A percentile compares a stretch with the other conserved stretches of the same genome.
Evolutionary conservation across 1,140 invertebrate genomes (phyloP).

Genomic region (Drosophila nebulosa): DNA sequence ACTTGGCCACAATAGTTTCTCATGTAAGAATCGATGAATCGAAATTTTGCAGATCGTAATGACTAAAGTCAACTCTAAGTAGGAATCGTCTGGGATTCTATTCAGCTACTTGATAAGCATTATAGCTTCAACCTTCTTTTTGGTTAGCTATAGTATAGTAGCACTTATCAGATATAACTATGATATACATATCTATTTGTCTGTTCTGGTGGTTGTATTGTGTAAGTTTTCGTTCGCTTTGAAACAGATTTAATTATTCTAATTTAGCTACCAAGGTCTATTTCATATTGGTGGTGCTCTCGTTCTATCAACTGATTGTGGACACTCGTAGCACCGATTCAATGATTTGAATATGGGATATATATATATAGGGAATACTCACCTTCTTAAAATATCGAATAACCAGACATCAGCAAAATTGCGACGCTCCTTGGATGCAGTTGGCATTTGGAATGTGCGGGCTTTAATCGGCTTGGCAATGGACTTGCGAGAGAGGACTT

Average conservation of each 20-base stretch:
- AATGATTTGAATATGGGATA: not conserved
- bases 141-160: not conserved
- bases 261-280: not conserved
- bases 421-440: not conserved
- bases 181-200: not conserved
- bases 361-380: not conserved
- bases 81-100: not conserved
- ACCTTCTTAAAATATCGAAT: conserved; percentile 11
- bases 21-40: not conserved
- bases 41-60: not conserved
- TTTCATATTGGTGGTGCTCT: not conserved
- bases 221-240: not conserved
- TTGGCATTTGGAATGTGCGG: not conserved
- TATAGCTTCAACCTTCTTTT: not conserved
- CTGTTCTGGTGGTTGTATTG: not conserved
- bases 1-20: not conserved
- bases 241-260: not conserved
- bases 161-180: not conserved
- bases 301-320: not conserved
- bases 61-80: not conserved
- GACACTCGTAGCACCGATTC: not conserved
- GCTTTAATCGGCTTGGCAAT: too few species aligned
- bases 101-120: not conserved
- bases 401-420: conserved; percentile 25
- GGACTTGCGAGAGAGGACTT: too few species aligned